Evolutionary conservation across 2,113 vertebrate species (phyloP), one percentile per base, ranked within the genome.

Genomic region (Capra hircus): DNA sequence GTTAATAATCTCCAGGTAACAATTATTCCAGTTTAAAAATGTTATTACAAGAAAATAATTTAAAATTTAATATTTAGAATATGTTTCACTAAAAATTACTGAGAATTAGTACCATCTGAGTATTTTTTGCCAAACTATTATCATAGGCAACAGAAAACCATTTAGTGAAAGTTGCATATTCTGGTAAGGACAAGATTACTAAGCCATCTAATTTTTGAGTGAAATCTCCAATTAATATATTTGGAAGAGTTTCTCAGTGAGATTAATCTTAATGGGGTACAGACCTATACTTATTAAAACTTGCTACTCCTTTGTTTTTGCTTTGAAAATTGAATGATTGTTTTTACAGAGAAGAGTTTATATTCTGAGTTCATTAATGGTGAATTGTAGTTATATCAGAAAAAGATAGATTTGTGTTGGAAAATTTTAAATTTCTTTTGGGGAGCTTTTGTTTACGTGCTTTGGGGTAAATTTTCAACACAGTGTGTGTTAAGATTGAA

Each of bases 401-500:
- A 80, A 93, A 52, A 74, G 10, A 23, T 90, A 88, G 40, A 86
- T 36, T 92, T 77, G 2, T 78, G 36, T 78, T 91, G 10, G 48
- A 89, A 97, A 91, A 33, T 55, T 84, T 87, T 33, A 78, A 82
- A 64, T 67, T 62, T 78, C 52, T 93, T 97, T 97, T 1, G 82
- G 80, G 88, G 64, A 91, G 53, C 36, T 90, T 43, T 97, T 91
- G 30, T 74, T 95, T 33, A 12, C 1, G 48, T 92, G 53, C 83
- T 96, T 84, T 83, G 77, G 89, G 60, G n/a, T 95, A 92, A 83
- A 87, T 74, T 94, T 98, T 85, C 30, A 89, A 25, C 9, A 4
- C 86, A 67, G 53, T 94, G 12, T 93, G 90, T 96, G 52, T 78
- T 96, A 60, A 82, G 86, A 90, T 90, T 90, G 94, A 95, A 60